These are phyloP conservation scores for Esperia sulphurella DNA, from an alignment of 2,888 invertebrate genomes.

Conservation along the genomic window DNA sequence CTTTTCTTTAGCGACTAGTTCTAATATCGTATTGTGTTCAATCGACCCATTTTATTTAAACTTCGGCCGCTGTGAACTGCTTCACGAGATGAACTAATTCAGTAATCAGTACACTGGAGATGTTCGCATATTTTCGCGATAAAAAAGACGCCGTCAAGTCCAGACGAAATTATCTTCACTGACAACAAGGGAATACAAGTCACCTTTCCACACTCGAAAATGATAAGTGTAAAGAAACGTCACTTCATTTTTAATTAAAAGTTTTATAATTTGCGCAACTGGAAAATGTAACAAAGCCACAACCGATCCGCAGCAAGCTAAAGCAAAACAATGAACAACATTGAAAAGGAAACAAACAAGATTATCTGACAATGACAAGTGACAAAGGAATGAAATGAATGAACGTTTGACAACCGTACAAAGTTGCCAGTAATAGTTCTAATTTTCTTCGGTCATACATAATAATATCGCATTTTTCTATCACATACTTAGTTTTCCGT, in stretches of 20 bases:
- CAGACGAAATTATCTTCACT: conserved; percentile 78
- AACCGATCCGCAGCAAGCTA: neutral
- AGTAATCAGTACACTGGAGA: conserved; percentile 31
- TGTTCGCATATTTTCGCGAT: conserved; percentile 47
- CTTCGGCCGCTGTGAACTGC: conserved; percentile 31
- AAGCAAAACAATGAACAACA: conserved; percentile 7
- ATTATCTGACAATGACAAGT: no score
- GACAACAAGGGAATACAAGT: conserved; percentile 65
- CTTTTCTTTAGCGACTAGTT: neutral
- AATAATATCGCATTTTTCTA: no score
- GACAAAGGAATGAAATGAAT: no score
- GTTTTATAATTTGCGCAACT: conserved; percentile 6
- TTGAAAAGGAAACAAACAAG: no score
- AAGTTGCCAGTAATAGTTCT: no score
- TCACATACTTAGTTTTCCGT: no score
- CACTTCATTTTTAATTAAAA: conserved; percentile 6
- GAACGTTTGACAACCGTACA: no score
- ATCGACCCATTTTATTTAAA: conserved; percentile 21
- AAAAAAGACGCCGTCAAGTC: conserved; percentile 46
- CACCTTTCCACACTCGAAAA: conserved; percentile 5
- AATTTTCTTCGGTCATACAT: no score
- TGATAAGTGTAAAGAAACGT: conserved; percentile 3
- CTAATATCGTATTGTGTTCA: neutral
- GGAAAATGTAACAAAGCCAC: neutral
- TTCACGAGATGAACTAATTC: conserved; percentile 45